Evolutionary conservation across 2,797 vertebrate species (phyloP), one percentile per base, ranked within the genome.

Genomic region (Neosilurus hyrtlii): DNA sequence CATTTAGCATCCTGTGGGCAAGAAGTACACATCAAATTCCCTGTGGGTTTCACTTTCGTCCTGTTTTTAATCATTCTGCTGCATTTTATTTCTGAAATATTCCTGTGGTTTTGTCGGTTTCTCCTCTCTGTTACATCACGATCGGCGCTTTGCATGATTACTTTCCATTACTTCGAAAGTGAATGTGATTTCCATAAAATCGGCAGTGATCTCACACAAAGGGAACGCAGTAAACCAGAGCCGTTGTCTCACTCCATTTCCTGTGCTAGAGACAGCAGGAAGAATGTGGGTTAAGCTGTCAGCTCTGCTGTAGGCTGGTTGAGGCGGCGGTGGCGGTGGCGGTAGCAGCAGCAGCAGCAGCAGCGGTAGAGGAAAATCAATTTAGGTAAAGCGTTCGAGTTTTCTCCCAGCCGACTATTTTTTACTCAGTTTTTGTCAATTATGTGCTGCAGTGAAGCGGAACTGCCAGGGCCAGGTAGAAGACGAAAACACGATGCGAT

Each of bases 401-500:
- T 89, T 90, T 87, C 43, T 63, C 74, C 73, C 85, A 86, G 85
- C 80, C 66, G 88, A 84, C 86, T 86, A 83, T 90, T 83, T 89
- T 77, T 89, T 85, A 75, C 86, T 71, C 79, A 49, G 86, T 57
- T 83, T 89, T 89, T 91, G 86, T 43, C 2, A 2, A 90, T 79
- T 59, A 73, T 72, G 52, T 26, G 67, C 67, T 74, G 88, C 84
- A 26, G 74, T 86, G 82, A 81, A 85, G 83, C 71, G 63, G 85
- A 73, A 72, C 86, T 83, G 83, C 89, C 88, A 86, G 85, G 86
- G 81, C 79, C 83, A 70, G 87, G 87, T 87, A 87, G 91, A 90
- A 90, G 87, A 89, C 43, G 78, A 59, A 63, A 51, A 12, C 8
- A 59, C 35, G n/a, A 51, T 68, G 59, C 14, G 9, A 43, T 35